Evolutionary conservation across 1,140 invertebrate genomes (phyloP), one percentile per base, ranked within the genome.

Genomic region (Bathynomus jamesi): DNA sequence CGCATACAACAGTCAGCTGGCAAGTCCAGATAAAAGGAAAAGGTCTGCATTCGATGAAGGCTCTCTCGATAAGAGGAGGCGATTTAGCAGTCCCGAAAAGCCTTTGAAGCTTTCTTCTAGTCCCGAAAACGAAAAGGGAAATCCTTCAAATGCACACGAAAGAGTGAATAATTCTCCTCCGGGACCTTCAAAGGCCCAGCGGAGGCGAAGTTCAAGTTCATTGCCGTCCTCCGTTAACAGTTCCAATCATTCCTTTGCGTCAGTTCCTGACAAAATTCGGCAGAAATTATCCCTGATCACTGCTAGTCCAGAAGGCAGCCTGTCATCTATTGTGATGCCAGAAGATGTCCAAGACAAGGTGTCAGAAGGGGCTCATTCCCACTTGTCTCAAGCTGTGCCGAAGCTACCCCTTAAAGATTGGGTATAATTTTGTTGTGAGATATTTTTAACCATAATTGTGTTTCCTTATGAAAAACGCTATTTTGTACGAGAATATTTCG

Each of bases 1-100:
- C 32, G 76, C 76, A 7, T 77, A 77, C 65, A 74, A 70, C 53
- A 32, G 62, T 21, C 70, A 69, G 3, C 67, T 69, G 63, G 61
- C 60, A n/a, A 77, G 76, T 70, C 76, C 76, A 27, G 76, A 77
- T 65, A 77, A 77, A 63, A 71, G 76, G 28, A 77, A 77, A 28
- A 72, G 76, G 17, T 66, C 72, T n/a, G 67, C 65, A 30, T 28
- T 73, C 61, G 76, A 77, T 61, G 76, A 77, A 63, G 76, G 76
- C 24, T 31, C 67, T 53, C 67, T 61, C 40, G 76, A 77, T 32
- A 77, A 77, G 28, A 68, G 72, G 27, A 66, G 76, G 27, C 65
- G 76, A 4, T 77, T 74, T 53, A 77, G 76, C 53, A 77, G 76
- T 61, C 76, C 76, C 31, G 76, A 77, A 61, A 77, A 77, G 40